A percentile compares a stretch with the other conserved stretches of the same genome.
phyloP scores from a whole-genome alignment of 1,140 invertebrate species.

The Drosophila suzukii region DNA sequence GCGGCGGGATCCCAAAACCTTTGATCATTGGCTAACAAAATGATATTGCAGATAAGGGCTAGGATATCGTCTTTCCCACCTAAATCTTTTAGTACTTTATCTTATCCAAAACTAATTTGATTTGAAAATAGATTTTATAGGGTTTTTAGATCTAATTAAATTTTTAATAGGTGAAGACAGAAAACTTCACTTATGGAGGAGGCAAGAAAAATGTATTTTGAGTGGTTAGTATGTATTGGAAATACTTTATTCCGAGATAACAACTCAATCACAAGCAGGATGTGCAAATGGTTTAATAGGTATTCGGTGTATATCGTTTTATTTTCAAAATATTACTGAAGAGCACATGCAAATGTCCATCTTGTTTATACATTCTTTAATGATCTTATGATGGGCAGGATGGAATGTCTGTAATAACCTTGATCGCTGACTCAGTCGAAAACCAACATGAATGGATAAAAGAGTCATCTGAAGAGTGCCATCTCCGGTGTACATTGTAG shows the following conservation, averaged over 20 bases:
- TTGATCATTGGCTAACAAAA: slow-evolving; percentile 7
- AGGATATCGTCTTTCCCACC: not conserved
- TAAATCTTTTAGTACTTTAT: not conserved
- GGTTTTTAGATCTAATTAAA: not conserved
- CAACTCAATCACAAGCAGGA: not conserved
- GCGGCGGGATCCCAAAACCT: slow-evolving; percentile 1
- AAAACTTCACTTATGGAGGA: too few relatives aligned
- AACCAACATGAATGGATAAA: slow-evolving; percentile 39
- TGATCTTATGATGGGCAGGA: slow-evolving; percentile 19
- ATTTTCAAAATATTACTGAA: not conserved
- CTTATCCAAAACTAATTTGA: too few relatives aligned
- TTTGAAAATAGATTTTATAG: too few relatives aligned
- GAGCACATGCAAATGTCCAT: slow-evolving; percentile 16
- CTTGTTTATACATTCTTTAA: slow-evolving; percentile 26
- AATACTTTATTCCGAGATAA: not conserved
- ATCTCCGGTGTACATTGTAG: slow-evolving; percentile 32
- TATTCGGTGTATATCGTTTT: not conserved
- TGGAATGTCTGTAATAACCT: slow-evolving; percentile 40
- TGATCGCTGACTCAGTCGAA: slow-evolving; percentile 29
- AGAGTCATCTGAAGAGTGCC: slow-evolving; percentile 41
- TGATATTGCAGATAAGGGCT: not conserved
- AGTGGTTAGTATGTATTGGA: too few relatives aligned
- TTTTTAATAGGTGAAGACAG: too few relatives aligned
- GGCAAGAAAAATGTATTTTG: too few relatives aligned
- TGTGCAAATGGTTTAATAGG: not conserved